These are phyloP conservation scores for Panagrolaimus sp. DNA, from an alignment of 1,140 invertebrate species.

Conservation along the genomic window DNA sequence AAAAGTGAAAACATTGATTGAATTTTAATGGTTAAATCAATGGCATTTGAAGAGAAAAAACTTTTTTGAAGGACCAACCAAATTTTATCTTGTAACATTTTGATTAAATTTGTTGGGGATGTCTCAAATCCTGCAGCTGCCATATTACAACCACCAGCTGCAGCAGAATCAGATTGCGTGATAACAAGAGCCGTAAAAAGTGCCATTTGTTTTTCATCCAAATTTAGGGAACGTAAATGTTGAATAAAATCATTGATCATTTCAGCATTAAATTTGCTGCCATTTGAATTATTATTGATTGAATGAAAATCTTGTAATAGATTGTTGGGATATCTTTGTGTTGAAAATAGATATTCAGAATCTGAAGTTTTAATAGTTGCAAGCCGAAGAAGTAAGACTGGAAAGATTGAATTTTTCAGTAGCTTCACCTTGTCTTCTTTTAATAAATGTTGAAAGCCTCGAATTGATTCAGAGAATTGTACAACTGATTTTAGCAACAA, in stretches of 20 bases:
- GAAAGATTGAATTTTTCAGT: slow-evolving; percentile 71
- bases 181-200: slow-evolving; percentile 59
- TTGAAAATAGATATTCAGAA: neutral
- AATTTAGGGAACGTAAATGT: slow-evolving; percentile 77
- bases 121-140: slow-evolving; percentile 12
- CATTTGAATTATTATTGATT: slow-evolving; percentile 74
- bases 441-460: slow-evolving; percentile 11
- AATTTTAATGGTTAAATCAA: neutral
- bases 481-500: slow-evolving; percentile 9
- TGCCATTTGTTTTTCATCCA: slow-evolving; percentile 84
- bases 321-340: neutral
- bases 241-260: slow-evolving; percentile 96
- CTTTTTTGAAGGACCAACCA: slow-evolving; percentile 10
- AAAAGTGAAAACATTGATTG: neutral
- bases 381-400: slow-evolving; percentile 80
- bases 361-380: slow-evolving; percentile 80
- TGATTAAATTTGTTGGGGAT: slow-evolving; percentile 6
- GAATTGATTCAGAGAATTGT: slow-evolving; percentile 14
- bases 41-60: neutral
- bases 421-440: slow-evolving; percentile 9
- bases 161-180: neutral
- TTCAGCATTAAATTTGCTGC: slow-evolving; percentile 69
- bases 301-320: neutral
- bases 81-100: slow-evolving; percentile 21
- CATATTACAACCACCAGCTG: neutral